A percentile compares a stretch with the other conserved stretches of the same genome.
Evolutionary conservation across 2,888 invertebrate species (phyloP).

Genomic region (Polymixis flavicincta): DNA sequence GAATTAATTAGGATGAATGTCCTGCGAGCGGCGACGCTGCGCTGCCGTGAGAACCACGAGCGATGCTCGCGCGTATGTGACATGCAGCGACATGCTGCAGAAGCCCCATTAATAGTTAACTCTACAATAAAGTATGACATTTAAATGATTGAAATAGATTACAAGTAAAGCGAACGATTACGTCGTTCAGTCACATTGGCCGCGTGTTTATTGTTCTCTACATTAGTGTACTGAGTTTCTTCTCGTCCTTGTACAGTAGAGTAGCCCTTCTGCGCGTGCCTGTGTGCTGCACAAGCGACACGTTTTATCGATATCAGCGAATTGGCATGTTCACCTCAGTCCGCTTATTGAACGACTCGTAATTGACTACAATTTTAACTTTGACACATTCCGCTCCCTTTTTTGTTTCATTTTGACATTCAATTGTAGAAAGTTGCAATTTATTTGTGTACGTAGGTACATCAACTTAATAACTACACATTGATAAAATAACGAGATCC

Average conservation of each 20-base stretch:
- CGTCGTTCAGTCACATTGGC: no score
- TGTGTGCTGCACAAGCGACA: neutral
- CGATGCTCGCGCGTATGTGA: conserved; percentile 16
- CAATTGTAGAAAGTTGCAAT: neutral
- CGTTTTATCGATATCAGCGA: conserved; percentile 27
- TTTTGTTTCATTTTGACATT: neutral
- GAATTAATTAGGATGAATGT: conserved; percentile 68
- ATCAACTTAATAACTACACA: neutral
- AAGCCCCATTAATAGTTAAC: neutral
- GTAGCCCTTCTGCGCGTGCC: neutral
- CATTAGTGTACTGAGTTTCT: neutral
- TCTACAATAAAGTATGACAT: neutral
- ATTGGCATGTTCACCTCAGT: conserved; percentile 7
- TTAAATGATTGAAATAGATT: neutral
- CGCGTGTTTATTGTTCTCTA: neutral
- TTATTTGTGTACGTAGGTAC: neutral
- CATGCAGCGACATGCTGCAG: conserved; percentile 13
- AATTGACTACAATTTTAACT: conserved; percentile 22
- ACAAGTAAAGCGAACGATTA: no score
- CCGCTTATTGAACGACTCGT: conserved; percentile 2
- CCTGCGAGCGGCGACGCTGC: conserved; percentile 46
- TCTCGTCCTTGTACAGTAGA: no score
- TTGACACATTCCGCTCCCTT: conserved; percentile 22
- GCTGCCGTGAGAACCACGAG: conserved; percentile 59
- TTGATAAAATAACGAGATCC: conserved; percentile 13